phyloP scores from a whole-genome alignment of 2,888 invertebrate species.

The Anoncus sp. region DNA sequence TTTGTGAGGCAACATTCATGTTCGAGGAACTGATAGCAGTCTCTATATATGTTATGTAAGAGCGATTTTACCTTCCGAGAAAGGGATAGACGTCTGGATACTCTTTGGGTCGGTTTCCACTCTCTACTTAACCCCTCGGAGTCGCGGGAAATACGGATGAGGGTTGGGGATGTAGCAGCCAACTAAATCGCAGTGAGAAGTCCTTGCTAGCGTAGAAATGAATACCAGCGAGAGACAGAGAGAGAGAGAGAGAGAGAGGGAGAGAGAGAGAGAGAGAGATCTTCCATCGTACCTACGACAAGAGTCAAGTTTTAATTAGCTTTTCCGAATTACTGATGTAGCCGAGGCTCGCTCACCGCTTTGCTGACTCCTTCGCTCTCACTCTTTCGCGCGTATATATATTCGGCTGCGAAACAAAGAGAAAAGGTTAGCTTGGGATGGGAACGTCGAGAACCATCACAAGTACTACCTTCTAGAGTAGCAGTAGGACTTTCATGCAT shows the following conservation, averaged over 20 bases:
- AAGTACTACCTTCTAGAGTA: conserved; percentile 33
- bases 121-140: conserved; percentile 73
- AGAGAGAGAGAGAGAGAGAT: conserved; percentile 62
- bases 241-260: conserved; percentile 58
- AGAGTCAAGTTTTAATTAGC: conserved; percentile 82
- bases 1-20: background rate
- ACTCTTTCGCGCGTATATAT: conserved; percentile 20
- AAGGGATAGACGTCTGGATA: conserved; percentile 62
- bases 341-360: conserved; percentile 74
- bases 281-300: conserved; percentile 66
- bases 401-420: conserved; percentile 71
- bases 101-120: conserved; percentile 73
- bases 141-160: conserved; percentile 61
- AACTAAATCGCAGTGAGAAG: conserved; percentile 26
- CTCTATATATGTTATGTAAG: conserved; percentile 32
- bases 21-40: background rate
- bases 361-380: conserved; percentile 72
- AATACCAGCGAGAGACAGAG: conserved; percentile 29
- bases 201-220: conserved; percentile 22
- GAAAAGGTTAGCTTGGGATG: conserved; percentile 66
- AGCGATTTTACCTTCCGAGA: conserved; percentile 34
- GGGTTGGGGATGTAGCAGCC: conserved; percentile 60
- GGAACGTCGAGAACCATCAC: conserved; percentile 34
- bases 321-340: conserved; percentile 82
- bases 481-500: conserved; percentile 40